These are phyloP conservation scores for Bovichtus diacanthus DNA, from an alignment of 2,797 vertebrate genomes.

Conservation along the genomic window DNA sequence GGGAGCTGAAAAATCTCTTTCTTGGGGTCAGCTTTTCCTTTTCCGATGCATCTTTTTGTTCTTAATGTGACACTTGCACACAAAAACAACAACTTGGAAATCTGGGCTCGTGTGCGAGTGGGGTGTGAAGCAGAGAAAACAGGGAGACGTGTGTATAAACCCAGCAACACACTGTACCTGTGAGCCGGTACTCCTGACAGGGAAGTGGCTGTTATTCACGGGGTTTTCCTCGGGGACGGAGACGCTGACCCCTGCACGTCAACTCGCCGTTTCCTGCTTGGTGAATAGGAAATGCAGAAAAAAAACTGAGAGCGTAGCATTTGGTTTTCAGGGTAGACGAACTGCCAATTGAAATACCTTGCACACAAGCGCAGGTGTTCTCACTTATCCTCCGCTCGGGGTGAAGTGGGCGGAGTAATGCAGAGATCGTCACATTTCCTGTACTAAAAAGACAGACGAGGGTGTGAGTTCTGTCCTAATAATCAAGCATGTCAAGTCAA, in stretches of 20 bases:
- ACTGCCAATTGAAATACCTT: neutral
- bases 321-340: neutral
- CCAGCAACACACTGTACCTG: slow-evolving; percentile 56
- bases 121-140: slow-evolving; percentile 36
- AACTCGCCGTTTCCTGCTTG: neutral
- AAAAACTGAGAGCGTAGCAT: neutral
- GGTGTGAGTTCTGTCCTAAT: neutral
- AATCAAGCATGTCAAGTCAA: neutral
- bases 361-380: neutral
- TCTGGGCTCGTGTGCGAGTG: slow-evolving; percentile 11
- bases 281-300: neutral
- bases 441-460: neutral
- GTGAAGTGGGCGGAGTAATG: neutral
- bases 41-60: slow-evolving; percentile 5
- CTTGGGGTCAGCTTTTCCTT: neutral
- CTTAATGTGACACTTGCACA: slow-evolving; percentile 32
- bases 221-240: slow-evolving; percentile 17
- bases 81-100: slow-evolving; percentile 22
- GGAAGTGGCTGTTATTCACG: slow-evolving; percentile 27
- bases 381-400: neutral
- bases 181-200: slow-evolving; percentile 30
- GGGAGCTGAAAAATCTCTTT: neutral
- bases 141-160: slow-evolving; percentile 24
- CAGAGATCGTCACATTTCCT: neutral
- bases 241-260: slow-evolving; percentile 5